These are phyloP conservation scores for Eleutherodactylus coqui DNA, from an alignment of 2,797 vertebrate genomes.

Conservation along the genomic window DNA sequence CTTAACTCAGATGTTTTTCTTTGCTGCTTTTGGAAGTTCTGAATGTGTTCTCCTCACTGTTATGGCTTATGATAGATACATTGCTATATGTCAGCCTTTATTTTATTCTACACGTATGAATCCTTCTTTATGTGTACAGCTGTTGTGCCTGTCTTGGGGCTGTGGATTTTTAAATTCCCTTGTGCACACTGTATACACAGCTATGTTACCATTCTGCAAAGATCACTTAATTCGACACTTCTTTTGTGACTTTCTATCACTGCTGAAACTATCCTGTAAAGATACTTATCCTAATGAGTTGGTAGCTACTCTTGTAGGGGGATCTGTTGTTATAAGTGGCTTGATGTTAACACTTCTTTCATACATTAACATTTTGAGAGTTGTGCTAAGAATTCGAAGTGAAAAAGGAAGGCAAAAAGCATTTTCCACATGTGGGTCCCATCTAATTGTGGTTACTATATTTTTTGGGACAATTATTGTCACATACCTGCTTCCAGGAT, in stretches of 20 bases:
- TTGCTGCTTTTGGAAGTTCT: slow-evolving; percentile 10
- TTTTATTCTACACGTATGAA: slow-evolving; percentile 16
- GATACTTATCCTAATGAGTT: background rate
- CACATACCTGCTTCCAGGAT: slow-evolving; percentile 60
- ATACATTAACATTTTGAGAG: slow-evolving; percentile 50
- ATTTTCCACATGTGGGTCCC: slow-evolving; percentile 64
- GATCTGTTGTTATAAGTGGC: background rate
- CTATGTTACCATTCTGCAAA: slow-evolving; percentile 27
- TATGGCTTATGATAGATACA: slow-evolving; percentile 54
- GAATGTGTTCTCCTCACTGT: slow-evolving; percentile 36
- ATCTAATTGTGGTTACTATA: slow-evolving; percentile 63
- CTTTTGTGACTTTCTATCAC: slow-evolving; percentile 31
- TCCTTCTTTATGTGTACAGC: background rate
- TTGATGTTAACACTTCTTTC: slow-evolving; percentile 63
- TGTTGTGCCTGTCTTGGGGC: background rate
- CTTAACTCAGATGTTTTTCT: slow-evolving; percentile 36
- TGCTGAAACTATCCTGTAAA: slow-evolving; percentile 26
- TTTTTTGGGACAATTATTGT: slow-evolving; percentile 64
- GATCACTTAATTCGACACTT: background rate
- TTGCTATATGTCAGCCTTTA: slow-evolving; percentile 41
- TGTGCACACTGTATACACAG: background rate
- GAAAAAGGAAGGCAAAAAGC: slow-evolving; percentile 52
- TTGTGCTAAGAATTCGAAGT: slow-evolving; percentile 57
- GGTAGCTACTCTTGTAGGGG: background rate
- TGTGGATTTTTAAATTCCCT: background rate